Percentiles rank a stretch among this genome's conserved stretches.
These are phyloP conservation scores for Seriola rivoliana DNA, from an alignment of 2,113 vertebrate species.

Conservation along the genomic window DNA sequence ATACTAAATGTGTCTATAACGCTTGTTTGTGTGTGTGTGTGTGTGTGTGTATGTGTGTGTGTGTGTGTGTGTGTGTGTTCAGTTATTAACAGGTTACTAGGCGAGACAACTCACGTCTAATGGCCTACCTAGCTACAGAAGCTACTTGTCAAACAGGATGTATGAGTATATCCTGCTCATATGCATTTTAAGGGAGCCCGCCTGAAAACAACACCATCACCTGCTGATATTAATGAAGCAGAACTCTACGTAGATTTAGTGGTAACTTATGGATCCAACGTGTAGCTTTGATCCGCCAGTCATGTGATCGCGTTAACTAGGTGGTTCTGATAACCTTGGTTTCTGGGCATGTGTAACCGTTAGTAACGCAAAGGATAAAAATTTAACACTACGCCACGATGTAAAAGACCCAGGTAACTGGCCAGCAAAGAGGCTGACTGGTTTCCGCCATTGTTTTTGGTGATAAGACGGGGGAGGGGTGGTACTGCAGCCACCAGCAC, in stretches of 20 bases:
- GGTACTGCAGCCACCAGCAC: constrained; percentile 68
- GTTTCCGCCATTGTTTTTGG: constrained; percentile 81
- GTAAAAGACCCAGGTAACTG: background rate
- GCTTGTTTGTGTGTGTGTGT: background rate
- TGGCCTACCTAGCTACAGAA: background rate
- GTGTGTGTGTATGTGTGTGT: background rate
- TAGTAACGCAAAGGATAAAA: too few relatives aligned
- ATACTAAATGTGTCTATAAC: background rate
- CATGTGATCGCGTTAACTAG: constrained; percentile 40
- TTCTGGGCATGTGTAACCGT: background rate
- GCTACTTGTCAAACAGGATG: constrained; percentile 62
- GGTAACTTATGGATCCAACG: constrained; percentile 38
- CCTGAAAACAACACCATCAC: constrained; percentile 2
- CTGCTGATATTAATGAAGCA: background rate
- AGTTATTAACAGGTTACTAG: constrained; percentile 7
- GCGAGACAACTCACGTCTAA: background rate
- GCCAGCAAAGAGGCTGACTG: constrained; percentile 41
- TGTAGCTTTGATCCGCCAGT: constrained; percentile 29
- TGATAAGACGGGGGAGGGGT: constrained; percentile 80
- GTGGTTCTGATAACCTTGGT: constrained; percentile 10
- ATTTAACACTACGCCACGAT: background rate
- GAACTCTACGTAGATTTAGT: constrained; percentile 15
- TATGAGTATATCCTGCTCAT: constrained; percentile 21
- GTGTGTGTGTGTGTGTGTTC: background rate
- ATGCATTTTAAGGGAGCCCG: background rate